Conservation (phyloP, 2,113 vertebrate genomes). For the Myodes glareolus region DNA sequence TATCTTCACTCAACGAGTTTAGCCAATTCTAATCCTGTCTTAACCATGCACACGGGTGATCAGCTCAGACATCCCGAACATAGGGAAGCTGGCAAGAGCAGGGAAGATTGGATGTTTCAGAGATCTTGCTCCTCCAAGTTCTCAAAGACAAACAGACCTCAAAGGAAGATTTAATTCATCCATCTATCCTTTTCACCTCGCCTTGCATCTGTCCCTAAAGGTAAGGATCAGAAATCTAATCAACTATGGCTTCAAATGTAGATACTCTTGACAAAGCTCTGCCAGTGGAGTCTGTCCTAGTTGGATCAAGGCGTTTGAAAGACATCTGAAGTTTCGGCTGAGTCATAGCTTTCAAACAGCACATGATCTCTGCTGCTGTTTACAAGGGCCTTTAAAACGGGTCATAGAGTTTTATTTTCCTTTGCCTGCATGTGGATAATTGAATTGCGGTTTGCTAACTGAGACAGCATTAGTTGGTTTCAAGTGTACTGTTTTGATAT, state of each 20-base stretch:
- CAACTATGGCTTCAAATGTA: neutral
- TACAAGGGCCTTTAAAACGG: constrained; percentile 25
- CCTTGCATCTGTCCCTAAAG: neutral
- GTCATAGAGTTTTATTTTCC: constrained; percentile 36
- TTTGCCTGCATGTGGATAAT: constrained; percentile 36
- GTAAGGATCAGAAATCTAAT: neutral
- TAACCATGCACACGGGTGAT: neutral
- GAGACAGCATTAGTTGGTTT: constrained; percentile 22
- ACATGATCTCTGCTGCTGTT: neutral
- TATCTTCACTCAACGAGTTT: neutral
- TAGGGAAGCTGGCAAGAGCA: neutral
- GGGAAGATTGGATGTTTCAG: neutral
- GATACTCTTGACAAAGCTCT: neutral
- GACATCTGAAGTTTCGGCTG: neutral
- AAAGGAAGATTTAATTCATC: neutral
- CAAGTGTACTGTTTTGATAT: constrained; percentile 25
- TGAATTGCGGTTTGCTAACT: constrained; percentile 53
- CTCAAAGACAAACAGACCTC: neutral
- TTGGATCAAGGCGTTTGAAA: neutral
- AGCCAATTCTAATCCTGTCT: neutral
- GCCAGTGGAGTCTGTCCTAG: neutral
- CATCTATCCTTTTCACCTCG: neutral
- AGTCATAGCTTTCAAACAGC: constrained; percentile 1
- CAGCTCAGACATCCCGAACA: neutral
- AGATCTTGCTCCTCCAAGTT: neutral